Conservation (phyloP, 2,797 vertebrate genomes). For the Eulemur coronatus region DNA sequence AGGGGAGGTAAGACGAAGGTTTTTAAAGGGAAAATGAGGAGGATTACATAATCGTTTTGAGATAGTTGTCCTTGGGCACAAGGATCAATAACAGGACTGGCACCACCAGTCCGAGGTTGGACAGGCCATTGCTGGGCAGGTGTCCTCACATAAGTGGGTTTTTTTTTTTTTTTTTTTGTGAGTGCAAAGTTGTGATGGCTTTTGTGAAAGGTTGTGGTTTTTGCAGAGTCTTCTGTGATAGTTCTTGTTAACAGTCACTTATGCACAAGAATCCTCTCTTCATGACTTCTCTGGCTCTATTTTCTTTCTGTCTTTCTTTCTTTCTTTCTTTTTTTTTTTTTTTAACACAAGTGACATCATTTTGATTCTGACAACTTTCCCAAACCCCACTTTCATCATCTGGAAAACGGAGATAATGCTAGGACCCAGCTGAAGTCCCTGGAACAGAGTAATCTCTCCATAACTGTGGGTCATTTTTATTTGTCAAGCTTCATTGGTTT, state of each 20-base stretch:
- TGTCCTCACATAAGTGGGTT: background rate
- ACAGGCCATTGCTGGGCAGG: background rate
- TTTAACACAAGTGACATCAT: background rate
- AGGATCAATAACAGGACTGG: background rate
- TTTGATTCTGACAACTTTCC: background rate
- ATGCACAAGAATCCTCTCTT: background rate
- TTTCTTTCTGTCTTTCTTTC: background rate
- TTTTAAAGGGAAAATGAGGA: background rate
- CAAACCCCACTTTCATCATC: background rate
- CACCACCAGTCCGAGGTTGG: background rate
- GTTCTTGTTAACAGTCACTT: background rate
- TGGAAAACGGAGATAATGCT: background rate
- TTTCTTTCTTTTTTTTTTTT: background rate
- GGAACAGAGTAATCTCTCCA: background rate
- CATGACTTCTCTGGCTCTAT: background rate
- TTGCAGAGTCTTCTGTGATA: background rate
- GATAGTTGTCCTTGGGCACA: background rate
- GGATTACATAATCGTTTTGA: background rate
- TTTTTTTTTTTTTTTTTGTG: background rate
- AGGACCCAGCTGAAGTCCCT: background rate
- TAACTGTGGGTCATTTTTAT: no score
- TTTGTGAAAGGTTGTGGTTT: background rate
- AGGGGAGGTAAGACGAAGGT: background rate
- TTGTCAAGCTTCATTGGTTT: background rate
- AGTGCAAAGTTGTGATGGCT: background rate